Evolutionary conservation across 2,888 invertebrate genomes (phyloP).

Genomic region (Syrphus vitripennis): DNA sequence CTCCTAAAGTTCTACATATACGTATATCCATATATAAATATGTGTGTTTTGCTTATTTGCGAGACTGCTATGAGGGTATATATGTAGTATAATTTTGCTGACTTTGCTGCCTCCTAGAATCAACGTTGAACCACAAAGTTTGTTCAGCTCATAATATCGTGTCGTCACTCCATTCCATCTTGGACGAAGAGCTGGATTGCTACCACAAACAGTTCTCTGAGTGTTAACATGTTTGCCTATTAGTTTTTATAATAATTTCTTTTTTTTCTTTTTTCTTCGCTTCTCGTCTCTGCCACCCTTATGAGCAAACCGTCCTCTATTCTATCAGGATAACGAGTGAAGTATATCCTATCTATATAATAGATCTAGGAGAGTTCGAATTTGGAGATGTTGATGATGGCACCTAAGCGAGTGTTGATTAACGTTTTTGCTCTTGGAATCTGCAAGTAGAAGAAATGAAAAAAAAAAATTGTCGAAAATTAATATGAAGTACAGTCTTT

Average conservation of each 20-base stretch:
- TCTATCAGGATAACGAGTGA: neutral
- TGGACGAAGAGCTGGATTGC: constrained; percentile 58
- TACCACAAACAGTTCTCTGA: constrained; percentile 63
- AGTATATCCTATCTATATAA: neutral
- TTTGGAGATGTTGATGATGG: constrained; percentile 24
- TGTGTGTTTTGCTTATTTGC: constrained; percentile 20
- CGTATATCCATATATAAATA: neutral
- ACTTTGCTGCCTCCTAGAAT: constrained; percentile 19
- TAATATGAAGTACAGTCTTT: constrained; percentile 42
- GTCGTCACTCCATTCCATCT: constrained; percentile 59
- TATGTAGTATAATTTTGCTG: neutral
- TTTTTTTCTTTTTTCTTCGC: constrained; percentile 7
- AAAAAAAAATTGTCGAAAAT: constrained; percentile 17
- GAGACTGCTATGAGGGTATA: neutral
- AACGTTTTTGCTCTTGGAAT: constrained; percentile 63
- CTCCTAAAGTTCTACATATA: constrained; percentile 1
- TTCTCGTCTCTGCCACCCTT: neutral
- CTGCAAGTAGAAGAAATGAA: constrained; percentile 19
- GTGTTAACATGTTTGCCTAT: constrained; percentile 70
- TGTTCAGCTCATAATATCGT: constrained; percentile 24
- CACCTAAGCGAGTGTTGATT: constrained; percentile 55
- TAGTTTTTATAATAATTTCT: constrained; percentile 54
- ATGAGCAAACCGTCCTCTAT: neutral
- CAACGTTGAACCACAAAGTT: constrained; percentile 46
- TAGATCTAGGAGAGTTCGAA: constrained; percentile 22